phyloP scores from a whole-genome alignment of 2,113 vertebrate genomes.

The Tupaia tana region DNA sequence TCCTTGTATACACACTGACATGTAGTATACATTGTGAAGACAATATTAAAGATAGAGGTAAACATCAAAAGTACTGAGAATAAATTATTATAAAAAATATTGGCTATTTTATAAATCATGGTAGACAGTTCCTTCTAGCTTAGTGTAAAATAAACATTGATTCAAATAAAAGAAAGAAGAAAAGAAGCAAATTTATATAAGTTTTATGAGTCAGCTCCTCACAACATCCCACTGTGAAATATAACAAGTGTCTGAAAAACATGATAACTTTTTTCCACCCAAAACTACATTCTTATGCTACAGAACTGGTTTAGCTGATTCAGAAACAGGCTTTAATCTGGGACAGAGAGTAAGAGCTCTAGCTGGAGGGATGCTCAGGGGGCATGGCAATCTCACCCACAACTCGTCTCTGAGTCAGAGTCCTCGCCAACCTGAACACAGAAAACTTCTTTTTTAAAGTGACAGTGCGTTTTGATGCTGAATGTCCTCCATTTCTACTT shows the following conservation, averaged over 20 bases:
- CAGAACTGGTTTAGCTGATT: not conserved
- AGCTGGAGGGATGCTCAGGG: not conserved
- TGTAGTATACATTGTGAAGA: not conserved
- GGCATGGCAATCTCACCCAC: not conserved
- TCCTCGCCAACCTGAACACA: not conserved
- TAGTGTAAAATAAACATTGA: not conserved
- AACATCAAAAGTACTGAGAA: not conserved
- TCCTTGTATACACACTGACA: not conserved
- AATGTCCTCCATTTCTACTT: not conserved
- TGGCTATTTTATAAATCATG: not conserved
- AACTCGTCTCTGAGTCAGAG: not conserved
- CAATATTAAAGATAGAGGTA: not conserved
- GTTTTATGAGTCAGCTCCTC: not conserved
- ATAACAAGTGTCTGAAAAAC: not conserved
- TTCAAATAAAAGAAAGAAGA: not conserved
- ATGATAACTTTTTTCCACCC: not conserved
- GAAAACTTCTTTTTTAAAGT: not conserved
- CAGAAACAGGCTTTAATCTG: not conserved
- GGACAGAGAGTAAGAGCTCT: not conserved
- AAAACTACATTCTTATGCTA: not conserved
- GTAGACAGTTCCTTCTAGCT: not conserved
- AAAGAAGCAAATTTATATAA: not conserved
- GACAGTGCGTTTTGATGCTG: not conserved
- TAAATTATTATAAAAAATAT: not conserved
- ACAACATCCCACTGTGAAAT: not conserved